These are phyloP conservation scores for Leucoraja ocellata DNA, from an alignment of 2,797 vertebrate species.

Conservation along the genomic window DNA sequence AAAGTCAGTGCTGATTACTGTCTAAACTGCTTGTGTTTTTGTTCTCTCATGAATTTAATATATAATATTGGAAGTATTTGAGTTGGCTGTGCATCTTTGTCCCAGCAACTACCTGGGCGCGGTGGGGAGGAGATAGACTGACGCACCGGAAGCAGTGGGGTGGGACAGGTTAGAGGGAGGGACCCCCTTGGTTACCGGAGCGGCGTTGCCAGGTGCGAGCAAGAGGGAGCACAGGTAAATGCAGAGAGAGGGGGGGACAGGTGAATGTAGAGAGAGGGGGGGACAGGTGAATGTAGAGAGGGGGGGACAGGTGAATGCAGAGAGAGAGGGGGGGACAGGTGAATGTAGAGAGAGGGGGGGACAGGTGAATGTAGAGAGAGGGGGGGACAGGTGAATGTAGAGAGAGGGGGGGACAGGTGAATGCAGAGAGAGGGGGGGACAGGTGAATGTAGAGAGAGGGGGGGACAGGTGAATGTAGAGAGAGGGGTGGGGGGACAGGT, in stretches of 20 bases:
- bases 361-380: too few species aligned
- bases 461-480: background rate
- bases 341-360: too few species aligned
- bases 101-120: too few species aligned
- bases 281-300: too few species aligned
- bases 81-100: background rate
- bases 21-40: background rate
- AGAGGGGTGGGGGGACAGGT: background rate
- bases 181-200: background rate
- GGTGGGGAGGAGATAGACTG: background rate
- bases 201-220: background rate
- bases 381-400: too few species aligned
- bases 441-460: too few species aligned
- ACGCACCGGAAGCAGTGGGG: conserved; percentile 13
- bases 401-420: too few species aligned
- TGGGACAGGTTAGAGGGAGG: conserved; percentile 18
- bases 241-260: background rate
- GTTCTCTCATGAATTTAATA: background rate
- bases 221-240: too few species aligned
- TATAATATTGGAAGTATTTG: background rate
- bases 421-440: too few species aligned
- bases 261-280: too few species aligned
- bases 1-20: background rate
- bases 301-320: too few species aligned
- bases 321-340: too few species aligned